These are phyloP conservation scores for Philonicus albiceps DNA, from an alignment of 2,888 invertebrate species.

Conservation along the genomic window DNA sequence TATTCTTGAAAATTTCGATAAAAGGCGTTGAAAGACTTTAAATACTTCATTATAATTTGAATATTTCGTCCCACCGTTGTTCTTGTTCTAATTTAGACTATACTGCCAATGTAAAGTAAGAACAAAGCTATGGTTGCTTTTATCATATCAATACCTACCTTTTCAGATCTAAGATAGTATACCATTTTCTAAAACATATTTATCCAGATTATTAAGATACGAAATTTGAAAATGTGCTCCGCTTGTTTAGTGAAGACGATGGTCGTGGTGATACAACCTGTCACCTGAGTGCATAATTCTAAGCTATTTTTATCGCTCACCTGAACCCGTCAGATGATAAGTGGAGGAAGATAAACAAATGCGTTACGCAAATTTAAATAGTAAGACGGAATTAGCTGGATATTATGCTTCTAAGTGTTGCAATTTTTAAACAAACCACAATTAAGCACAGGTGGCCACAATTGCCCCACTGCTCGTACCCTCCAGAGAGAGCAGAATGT, in stretches of 20 bases:
- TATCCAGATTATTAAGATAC: no score
- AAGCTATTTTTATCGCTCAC: neutral
- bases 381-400: neutral
- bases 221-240: no score
- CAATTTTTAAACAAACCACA: neutral
- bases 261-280: neutral
- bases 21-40: no score
- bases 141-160: no score
- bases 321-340: neutral
- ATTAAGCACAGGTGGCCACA: neutral
- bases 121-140: no score
- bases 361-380: neutral
- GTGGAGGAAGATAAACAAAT: neutral
- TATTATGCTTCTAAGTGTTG: neutral
- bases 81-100: no score
- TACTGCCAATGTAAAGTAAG: no score
- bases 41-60: no score
- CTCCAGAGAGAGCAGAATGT: neutral
- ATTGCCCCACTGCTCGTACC: neutral
- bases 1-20: no score
- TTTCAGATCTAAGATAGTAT: no score
- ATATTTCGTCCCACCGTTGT: no score
- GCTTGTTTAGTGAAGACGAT: neutral
- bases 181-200: no score
- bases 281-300: neutral